Conservation (phyloP, 2,797 vertebrate genomes). For the Champsocephalus gunnari region DNA sequence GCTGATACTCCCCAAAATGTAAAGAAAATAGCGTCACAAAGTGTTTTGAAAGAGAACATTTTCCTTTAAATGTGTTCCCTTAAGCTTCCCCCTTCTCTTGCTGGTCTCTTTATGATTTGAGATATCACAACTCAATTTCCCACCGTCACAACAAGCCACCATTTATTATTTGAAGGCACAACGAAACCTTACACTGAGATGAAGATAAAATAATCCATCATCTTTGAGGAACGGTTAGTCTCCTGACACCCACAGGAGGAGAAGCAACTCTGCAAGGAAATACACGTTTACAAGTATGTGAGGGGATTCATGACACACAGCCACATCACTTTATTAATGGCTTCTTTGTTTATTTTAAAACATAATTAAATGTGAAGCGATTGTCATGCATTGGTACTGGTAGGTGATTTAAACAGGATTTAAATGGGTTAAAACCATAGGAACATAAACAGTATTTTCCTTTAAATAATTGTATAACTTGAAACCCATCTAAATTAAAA, state of each 20-base stretch:
- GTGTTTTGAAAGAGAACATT: neutral
- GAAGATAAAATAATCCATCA: conserved; percentile 29
- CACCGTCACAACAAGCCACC: conserved; percentile 5
- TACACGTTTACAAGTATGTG: neutral
- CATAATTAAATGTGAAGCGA: neutral
- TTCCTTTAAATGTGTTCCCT: conserved; percentile 1
- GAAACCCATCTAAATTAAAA: neutral
- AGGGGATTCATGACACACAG: neutral
- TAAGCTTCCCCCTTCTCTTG: neutral
- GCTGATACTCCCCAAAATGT: neutral
- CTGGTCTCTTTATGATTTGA: neutral
- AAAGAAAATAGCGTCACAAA: neutral
- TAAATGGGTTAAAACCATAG: neutral
- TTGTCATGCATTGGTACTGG: no score
- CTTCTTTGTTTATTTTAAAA: neutral
- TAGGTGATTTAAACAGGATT: neutral
- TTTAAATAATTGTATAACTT: no score
- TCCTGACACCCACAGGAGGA: conserved; percentile 6
- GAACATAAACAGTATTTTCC: neutral
- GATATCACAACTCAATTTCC: neutral
- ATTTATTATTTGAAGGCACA: conserved; percentile 4
- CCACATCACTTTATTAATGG: neutral
- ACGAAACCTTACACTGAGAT: conserved; percentile 8
- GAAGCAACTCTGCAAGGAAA: neutral
- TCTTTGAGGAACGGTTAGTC: conserved; percentile 6